Evolutionary conservation across 1,140 invertebrate genomes (phyloP).

Genomic region (Thrips palmi): DNA sequence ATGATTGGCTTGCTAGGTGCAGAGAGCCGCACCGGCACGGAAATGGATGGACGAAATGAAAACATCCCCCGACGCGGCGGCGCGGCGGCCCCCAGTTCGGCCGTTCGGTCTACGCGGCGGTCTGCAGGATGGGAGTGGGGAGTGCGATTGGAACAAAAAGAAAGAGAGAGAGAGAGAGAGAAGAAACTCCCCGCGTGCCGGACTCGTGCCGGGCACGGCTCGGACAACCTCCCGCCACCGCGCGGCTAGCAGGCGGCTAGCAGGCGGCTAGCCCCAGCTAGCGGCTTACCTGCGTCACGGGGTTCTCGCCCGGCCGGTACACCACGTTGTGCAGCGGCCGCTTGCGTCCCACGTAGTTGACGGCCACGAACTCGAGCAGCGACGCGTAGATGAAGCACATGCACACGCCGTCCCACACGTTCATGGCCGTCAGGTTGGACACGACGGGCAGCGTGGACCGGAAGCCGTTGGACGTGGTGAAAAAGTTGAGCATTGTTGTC

Average conservation of each 20-base stretch:
- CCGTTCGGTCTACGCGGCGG: slow-evolving; percentile 5
- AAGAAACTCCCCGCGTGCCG: too few species aligned
- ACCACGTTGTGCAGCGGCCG: slow-evolving; percentile 72
- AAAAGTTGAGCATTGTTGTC: slow-evolving; percentile 94
- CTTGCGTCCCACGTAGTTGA: slow-evolving; percentile 87
- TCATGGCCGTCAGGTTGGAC: slow-evolving; percentile 86
- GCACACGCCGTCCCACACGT: slow-evolving; percentile 88
- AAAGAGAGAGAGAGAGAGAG: not conserved
- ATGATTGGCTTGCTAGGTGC: too few species aligned
- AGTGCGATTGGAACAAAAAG: not conserved
- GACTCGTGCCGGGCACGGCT: too few species aligned
- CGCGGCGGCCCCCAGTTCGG: too few species aligned
- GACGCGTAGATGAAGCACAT: slow-evolving; percentile 95
- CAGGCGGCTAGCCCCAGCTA: too few species aligned
- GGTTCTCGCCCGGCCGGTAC: slow-evolving; percentile 74
- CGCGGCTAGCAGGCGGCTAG: too few species aligned
- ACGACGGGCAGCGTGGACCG: slow-evolving; percentile 79
- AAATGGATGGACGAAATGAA: too few species aligned
- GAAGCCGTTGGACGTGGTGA: slow-evolving; percentile 83
- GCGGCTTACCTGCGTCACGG: slow-evolving; percentile 62
- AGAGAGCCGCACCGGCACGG: too few species aligned
- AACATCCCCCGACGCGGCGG: too few species aligned
- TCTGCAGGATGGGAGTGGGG: not conserved
- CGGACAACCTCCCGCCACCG: too few species aligned
- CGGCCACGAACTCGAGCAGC: slow-evolving; percentile 80